Evolutionary conservation across 2,888 invertebrate species (phyloP), one percentile per base, ranked within the genome.

Genomic region (Busseola fusca): DNA sequence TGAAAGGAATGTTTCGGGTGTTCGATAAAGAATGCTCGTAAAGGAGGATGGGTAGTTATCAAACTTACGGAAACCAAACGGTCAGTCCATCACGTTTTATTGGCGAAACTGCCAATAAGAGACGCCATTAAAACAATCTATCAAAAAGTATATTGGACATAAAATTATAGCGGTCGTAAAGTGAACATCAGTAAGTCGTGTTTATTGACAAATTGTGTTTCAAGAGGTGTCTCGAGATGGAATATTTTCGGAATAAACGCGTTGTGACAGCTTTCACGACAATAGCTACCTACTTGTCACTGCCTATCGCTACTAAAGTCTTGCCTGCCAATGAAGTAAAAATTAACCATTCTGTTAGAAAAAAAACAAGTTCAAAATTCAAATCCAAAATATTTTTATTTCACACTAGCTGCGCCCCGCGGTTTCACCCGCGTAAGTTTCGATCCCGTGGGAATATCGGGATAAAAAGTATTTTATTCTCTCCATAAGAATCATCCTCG

Each of bases 111-210:
- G 76, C 84, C 85, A 85, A 82, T 84, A 83, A 77, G 74, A 72
- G 76, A 74, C 64, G 74, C 81, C 70, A 78, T 87, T 84, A 85
- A 86, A 83, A 74, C 77, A 81, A 86, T 85, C 84, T 85, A 85
- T 85, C 76, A 85, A 84, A 86, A 84, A 85, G 78, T 78, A 85
- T 80, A 81, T 75, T 72, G 74, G 62, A 80, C 84, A 79, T 87
- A 78, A 87, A 86, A 77, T 81, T 83, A 84, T 83, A 87, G 77
- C 78, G 76, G 64, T 82, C 84, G 80, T 87, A 81, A 87, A 85
- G 64, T 73, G 69, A 78, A 76, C 83, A 81, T 82, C 73, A 74
- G 82, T 80, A 74, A 81, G 81, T 80, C 71, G 69, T 80, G 73
- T 83, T 81, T 82, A 83, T 76, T 73, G 81, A 62, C 76, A 73